These are phyloP conservation scores for Lethocerus indicus DNA, from an alignment of 1,140 invertebrate genomes.

Conservation along the genomic window DNA sequence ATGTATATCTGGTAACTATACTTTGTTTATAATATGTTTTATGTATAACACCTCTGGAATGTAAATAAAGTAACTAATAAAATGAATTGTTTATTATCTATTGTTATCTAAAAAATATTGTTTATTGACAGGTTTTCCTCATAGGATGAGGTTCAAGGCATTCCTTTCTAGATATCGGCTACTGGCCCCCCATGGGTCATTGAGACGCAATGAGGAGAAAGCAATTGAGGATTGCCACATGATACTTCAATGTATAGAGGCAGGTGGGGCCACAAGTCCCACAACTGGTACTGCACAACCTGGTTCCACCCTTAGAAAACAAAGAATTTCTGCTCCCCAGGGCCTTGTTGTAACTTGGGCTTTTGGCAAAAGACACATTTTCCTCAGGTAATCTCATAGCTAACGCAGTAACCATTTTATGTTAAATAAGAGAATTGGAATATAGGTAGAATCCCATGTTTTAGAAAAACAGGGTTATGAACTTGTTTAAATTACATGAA, in stretches of 20 bases:
- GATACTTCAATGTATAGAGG: slow-evolving; percentile 44
- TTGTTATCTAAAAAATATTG: neutral
- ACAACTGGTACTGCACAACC: slow-evolving; percentile 26
- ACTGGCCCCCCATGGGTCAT: slow-evolving; percentile 55
- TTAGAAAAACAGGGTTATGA: too few relatives aligned
- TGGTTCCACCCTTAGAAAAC: too few relatives aligned
- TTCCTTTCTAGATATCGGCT: slow-evolving; percentile 74
- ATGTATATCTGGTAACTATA: too few relatives aligned
- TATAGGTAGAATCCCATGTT: too few relatives aligned
- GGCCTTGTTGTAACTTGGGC: slow-evolving; percentile 47
- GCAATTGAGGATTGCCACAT: slow-evolving; percentile 61
- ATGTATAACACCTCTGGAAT: too few relatives aligned
- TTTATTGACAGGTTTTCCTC: slow-evolving; percentile 51
- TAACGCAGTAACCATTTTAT: too few relatives aligned
- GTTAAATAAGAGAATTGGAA: too few relatives aligned
- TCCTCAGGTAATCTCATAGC: slow-evolving; percentile 52
- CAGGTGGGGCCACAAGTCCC: too few relatives aligned
- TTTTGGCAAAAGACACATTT: slow-evolving; percentile 82
- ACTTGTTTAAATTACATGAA: too few relatives aligned
- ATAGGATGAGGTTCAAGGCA: slow-evolving; percentile 88
- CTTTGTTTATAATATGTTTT: too few relatives aligned
- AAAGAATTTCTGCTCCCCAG: slow-evolving; percentile 18
- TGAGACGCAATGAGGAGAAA: slow-evolving; percentile 61
- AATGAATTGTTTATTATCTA: too few relatives aligned
- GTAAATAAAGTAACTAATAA: too few relatives aligned